Evolutionary conservation across 2,797 vertebrate species (phyloP).

Genomic region (Salmo trutta): DNA sequence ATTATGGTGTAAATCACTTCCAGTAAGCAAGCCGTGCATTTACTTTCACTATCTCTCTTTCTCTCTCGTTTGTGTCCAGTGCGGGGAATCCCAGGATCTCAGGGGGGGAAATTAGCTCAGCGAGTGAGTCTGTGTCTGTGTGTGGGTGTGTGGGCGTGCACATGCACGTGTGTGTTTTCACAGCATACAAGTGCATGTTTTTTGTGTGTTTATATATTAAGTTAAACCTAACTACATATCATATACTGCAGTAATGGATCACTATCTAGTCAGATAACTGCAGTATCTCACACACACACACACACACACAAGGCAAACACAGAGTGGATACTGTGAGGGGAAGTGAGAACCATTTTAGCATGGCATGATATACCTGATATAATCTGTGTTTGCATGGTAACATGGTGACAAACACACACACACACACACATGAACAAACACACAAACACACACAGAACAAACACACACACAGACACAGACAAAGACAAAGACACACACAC

Average conservation of each 20-base stretch:
- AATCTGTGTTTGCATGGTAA: constrained; percentile 1
- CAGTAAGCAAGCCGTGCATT: constrained; percentile 8
- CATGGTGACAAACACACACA: not conserved
- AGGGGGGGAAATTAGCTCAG: not conserved
- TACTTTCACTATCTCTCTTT: constrained; percentile 56
- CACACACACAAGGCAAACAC: constrained; percentile 6
- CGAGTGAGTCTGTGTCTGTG: not conserved
- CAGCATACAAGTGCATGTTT: no score
- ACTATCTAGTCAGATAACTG: not conserved
- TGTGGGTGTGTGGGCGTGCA: not conserved
- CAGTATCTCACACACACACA: not conserved
- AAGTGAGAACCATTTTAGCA: not conserved
- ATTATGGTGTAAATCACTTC: not conserved
- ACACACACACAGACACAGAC: no score
- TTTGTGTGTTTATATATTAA: not conserved
- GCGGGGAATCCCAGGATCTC: not conserved
- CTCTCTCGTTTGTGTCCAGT: not conserved
- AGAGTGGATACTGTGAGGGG: not conserved
- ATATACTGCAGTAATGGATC: not conserved
- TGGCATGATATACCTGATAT: not conserved
- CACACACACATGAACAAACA: not conserved
- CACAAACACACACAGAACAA: not conserved
- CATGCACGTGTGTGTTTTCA: not conserved
- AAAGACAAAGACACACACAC: no score
- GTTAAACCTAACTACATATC: not conserved